Conservation (phyloP, 2,113 vertebrate genomes). For the Meriones unguiculatus region DNA sequence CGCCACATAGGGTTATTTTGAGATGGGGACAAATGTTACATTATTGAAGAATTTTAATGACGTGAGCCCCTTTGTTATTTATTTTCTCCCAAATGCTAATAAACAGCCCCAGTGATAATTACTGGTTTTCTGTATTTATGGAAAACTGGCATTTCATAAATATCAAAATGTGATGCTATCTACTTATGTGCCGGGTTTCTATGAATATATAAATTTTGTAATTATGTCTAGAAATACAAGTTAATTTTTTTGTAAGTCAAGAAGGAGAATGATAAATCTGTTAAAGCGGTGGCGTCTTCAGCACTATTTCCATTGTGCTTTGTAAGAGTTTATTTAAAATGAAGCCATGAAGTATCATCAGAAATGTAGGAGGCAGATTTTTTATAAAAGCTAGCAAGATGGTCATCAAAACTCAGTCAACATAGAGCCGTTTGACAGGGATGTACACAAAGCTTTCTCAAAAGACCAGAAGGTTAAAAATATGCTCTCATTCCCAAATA, state of each 20-base stretch:
- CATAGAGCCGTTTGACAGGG: constrained; percentile 69
- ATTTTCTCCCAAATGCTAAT: constrained; percentile 88
- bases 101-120: constrained; percentile 87
- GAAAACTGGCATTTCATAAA: constrained; percentile 89
- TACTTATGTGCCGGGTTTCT: constrained; percentile 83
- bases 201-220: constrained; percentile 87
- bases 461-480: constrained; percentile 61
- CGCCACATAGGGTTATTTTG: constrained; percentile 79
- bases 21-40: constrained; percentile 81
- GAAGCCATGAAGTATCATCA: constrained; percentile 80
- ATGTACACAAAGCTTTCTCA: constrained; percentile 52
- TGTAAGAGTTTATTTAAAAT: constrained; percentile 84
- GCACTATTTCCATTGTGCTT: constrained; percentile 75
- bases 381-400: constrained; percentile 73
- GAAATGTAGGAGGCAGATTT: constrained; percentile 82
- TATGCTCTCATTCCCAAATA: constrained; percentile 57
- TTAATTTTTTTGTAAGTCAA: constrained; percentile 82
- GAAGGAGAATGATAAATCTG: constrained; percentile 82
- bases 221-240: constrained; percentile 85
- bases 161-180: constrained; percentile 88
- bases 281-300: constrained; percentile 82
- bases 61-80: constrained; percentile 86
- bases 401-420: constrained; percentile 74
- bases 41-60: constrained; percentile 87
- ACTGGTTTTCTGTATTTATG: constrained; percentile 88